Percentiles rank a stretch among this genome's conserved stretches.
phyloP scores from a whole-genome alignment of 2,888 invertebrate genomes.

The Nymphalis polychloros region DNA sequence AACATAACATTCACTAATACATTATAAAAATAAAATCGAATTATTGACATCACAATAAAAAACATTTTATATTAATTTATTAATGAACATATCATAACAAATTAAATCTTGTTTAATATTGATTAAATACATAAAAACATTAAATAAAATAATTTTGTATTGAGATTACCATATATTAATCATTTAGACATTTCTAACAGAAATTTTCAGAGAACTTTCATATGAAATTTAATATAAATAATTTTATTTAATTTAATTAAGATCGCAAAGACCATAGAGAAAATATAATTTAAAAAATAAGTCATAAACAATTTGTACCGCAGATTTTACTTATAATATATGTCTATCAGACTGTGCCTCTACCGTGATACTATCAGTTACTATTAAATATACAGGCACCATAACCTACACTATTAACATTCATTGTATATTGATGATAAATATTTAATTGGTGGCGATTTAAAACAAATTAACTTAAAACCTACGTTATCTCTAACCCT shows the following conservation, averaged over 20 bases:
- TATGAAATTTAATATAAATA: not conserved
- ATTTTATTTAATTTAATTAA: not conserved
- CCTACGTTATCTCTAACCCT: too few relatives aligned
- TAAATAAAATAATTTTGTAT: not conserved
- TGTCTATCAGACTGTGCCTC: constrained; percentile 24
- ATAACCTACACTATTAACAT: constrained; percentile 21
- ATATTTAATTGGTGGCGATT: not conserved
- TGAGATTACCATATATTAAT: not conserved
- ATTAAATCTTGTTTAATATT: too few relatives aligned
- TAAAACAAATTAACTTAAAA: not conserved
- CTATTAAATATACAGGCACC: constrained; percentile 32
- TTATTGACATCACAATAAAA: not conserved
- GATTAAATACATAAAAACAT: not conserved
- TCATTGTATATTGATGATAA: constrained; percentile 14
- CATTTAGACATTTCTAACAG: not conserved
- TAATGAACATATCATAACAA: too few relatives aligned
- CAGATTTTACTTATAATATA: constrained; percentile 19
- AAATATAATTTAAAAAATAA: constrained; percentile 6
- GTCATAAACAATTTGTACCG: constrained; percentile 12
- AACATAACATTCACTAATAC: not conserved
- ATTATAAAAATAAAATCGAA: not conserved
- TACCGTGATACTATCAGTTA: constrained; percentile 31
- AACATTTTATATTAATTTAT: not conserved
- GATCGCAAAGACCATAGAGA: not conserved
- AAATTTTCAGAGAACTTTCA: not conserved